Percentiles rank a stretch among this genome's conserved stretches.
These are phyloP conservation scores for Pteronura brasiliensis DNA, from an alignment of 2,113 vertebrate species.

Conservation along the genomic window DNA sequence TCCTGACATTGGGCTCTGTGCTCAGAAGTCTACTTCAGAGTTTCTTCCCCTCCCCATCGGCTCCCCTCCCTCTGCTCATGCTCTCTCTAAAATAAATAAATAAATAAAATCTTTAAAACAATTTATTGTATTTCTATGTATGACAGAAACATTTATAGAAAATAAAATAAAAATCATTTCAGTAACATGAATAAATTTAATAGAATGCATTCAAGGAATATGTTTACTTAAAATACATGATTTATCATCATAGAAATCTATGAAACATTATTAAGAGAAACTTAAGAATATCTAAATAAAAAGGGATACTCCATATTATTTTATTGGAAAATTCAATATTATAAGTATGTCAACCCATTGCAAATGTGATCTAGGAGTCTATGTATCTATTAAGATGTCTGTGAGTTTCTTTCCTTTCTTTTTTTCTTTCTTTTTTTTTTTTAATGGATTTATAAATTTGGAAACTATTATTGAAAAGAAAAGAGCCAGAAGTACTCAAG, in stretches of 20 bases:
- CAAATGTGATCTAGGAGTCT: not conserved
- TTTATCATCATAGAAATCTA: not conserved
- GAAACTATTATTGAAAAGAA: not conserved
- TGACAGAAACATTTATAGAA: not conserved
- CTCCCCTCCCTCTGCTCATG: not conserved
- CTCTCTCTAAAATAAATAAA: not conserved
- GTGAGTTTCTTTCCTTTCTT: not conserved
- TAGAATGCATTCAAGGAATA: not conserved
- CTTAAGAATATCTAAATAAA: not conserved
- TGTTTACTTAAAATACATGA: not conserved
- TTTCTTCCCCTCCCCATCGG: not conserved
- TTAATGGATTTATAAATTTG: not conserved
- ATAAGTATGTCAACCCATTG: not conserved
- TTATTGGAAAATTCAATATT: not conserved
- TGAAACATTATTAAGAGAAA: not conserved
- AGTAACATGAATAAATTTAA: not conserved
- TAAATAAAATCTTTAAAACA: not conserved
- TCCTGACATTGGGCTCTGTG: not conserved
- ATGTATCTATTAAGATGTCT: not conserved
- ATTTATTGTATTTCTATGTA: not conserved
- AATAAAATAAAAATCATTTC: not conserved
- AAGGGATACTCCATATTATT: not conserved
- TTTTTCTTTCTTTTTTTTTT: not conserved
- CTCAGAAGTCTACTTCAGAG: not conserved
- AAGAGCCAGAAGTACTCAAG: not conserved